Conservation (phyloP, 2,113 vertebrate species). For the Spilogale gracilis region DNA sequence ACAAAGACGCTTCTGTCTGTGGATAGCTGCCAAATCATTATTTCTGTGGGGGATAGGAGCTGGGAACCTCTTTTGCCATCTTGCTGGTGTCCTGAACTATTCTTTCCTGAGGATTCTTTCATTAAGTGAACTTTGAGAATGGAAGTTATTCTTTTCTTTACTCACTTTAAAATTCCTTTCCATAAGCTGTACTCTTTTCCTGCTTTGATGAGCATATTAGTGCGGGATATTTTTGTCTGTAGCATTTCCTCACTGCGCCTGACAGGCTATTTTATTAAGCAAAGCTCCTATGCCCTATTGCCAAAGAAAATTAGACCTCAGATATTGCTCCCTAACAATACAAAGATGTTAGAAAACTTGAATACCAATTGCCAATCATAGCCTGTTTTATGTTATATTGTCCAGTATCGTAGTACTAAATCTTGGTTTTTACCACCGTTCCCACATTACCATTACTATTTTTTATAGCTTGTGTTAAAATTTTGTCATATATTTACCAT, state of each 20-base stretch:
- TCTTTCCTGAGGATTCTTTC: not conserved
- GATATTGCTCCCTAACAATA: not conserved
- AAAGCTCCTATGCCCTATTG: not conserved
- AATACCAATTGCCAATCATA: not conserved
- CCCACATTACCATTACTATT: not conserved
- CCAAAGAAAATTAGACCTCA: not conserved
- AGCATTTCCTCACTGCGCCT: not conserved
- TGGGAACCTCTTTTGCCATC: not conserved
- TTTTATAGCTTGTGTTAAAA: not conserved
- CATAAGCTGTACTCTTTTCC: not conserved
- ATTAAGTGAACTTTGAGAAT: slow-evolving; percentile 8
- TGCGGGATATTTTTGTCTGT: not conserved
- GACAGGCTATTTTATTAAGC: not conserved
- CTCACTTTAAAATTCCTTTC: not conserved
- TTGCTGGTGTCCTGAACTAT: not conserved
- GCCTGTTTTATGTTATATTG: not conserved
- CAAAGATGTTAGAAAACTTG: slow-evolving; percentile 11
- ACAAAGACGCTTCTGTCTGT: not conserved
- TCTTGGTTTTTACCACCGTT: not conserved
- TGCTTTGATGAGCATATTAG: not conserved
- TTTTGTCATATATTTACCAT: not conserved
- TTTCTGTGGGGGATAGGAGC: not conserved
- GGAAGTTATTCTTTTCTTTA: not conserved
- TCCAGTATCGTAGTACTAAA: not conserved
- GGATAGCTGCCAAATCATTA: not conserved